Conservation (phyloP, 1,140 invertebrate species). For the Drosophila athabasca region DNA sequence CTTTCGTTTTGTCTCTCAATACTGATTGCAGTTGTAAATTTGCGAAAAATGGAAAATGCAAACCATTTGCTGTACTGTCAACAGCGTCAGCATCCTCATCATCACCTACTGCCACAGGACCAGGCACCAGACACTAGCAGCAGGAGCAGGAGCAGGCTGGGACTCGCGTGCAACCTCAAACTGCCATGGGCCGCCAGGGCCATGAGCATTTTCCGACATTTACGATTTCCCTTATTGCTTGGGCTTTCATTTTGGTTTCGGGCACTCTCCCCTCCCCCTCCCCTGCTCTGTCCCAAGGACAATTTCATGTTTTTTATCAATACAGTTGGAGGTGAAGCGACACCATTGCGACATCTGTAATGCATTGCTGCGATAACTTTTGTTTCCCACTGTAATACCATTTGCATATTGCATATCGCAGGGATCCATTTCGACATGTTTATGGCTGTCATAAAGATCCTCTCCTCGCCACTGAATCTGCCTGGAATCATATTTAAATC, state of each 20-base stretch:
- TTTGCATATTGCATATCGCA: conserved; percentile 3
- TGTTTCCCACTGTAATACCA: conserved; percentile 6
- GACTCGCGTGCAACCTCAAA: conserved; percentile 12
- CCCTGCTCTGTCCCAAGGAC: neutral
- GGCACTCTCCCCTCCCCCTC: conserved; percentile 27
- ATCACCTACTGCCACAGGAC: conserved; percentile 25
- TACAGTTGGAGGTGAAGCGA: conserved; percentile 1
- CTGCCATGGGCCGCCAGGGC: conserved; percentile 10
- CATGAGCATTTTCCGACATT: conserved; percentile 65
- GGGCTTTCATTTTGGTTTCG: conserved; percentile 53
- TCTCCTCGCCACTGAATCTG: no score
- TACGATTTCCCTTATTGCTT: conserved; percentile 71
- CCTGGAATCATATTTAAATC: no score
- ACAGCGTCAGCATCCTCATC: conserved; percentile 43
- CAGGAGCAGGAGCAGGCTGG: neutral
- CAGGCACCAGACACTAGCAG: neutral
- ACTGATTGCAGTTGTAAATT: conserved; percentile 65
- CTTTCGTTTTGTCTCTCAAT: neutral
- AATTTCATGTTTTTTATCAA: conserved; percentile 44
- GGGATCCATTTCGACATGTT: conserved; percentile 2
- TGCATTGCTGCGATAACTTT: conserved; percentile 38
- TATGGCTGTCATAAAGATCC: conserved; percentile 8
- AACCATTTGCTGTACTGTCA: conserved; percentile 54
- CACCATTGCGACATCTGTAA: conserved; percentile 28
- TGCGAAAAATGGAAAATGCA: conserved; percentile 32